Evolutionary conservation across 2,888 invertebrate species (phyloP).

Genomic region (Temnothorax rugatulus): DNA sequence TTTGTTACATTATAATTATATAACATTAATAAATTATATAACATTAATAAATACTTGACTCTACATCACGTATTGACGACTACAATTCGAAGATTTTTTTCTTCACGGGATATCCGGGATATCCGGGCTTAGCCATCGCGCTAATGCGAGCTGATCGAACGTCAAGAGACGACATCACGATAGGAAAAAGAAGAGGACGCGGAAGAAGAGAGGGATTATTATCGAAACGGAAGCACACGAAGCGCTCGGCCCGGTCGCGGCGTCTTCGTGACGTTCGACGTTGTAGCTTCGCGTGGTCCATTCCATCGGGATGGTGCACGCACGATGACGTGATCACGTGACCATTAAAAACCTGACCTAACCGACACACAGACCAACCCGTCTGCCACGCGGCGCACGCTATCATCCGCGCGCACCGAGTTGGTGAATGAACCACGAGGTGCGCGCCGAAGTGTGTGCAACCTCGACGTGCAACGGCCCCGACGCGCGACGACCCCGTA

Average conservation of each 20-base stretch:
- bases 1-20: no score
- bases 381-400: slow-evolving; percentile 72
- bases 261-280: slow-evolving; percentile 69
- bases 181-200: neutral
- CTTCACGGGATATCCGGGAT: neutral
- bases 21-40: no score
- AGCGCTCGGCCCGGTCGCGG: neutral
- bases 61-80: no score
- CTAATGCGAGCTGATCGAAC: neutral
- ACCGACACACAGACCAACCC: slow-evolving; percentile 72
- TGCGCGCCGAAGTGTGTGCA: slow-evolving; percentile 62
- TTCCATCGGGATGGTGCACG: slow-evolving; percentile 77
- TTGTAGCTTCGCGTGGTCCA: slow-evolving; percentile 80
- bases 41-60: no score
- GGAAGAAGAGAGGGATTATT: neutral
- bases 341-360: slow-evolving; percentile 84
- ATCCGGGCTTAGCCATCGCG: neutral
- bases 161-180: slow-evolving; percentile 15
- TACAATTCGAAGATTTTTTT: neutral
- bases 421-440: slow-evolving; percentile 68
- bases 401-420: slow-evolving; percentile 72
- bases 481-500: slow-evolving; percentile 57
- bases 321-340: slow-evolving; percentile 84
- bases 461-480: slow-evolving; percentile 52
- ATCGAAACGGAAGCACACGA: slow-evolving; percentile 4